Conservation (phyloP, 1,140 invertebrate genomes). For the Pseudomyrmex pallidus region DNA sequence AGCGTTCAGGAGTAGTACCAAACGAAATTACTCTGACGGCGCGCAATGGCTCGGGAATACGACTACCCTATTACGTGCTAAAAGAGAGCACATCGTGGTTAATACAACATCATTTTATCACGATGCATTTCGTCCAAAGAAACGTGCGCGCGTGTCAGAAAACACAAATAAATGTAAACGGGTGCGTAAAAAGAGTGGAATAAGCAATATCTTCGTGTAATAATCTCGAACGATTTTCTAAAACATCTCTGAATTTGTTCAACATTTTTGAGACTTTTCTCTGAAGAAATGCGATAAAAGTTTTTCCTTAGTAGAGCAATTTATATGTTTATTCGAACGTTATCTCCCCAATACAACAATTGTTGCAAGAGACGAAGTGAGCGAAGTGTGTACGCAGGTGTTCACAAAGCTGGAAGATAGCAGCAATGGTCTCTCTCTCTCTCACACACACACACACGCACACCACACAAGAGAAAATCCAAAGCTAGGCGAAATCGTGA, state of each 20-base stretch:
- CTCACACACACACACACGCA: no score
- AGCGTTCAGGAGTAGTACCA: not conserved
- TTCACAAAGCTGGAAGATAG: not conserved
- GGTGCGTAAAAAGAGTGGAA: no score
- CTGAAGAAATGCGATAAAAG: not conserved
- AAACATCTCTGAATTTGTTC: not conserved
- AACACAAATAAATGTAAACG: no score
- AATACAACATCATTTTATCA: not conserved
- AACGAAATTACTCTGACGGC: slow-evolving; percentile 11
- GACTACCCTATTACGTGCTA: not conserved
- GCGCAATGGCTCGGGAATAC: slow-evolving; percentile 6
- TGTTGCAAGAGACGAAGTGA: not conserved
- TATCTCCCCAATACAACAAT: not conserved
- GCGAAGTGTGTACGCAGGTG: not conserved
- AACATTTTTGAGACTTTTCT: not conserved
- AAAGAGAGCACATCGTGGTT: not conserved
- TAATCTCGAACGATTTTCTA: no score
- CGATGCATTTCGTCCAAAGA: not conserved
- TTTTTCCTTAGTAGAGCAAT: not conserved
- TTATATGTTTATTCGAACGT: not conserved
- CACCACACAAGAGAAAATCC: slow-evolving; percentile 17
- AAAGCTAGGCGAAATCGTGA: slow-evolving; percentile 5
- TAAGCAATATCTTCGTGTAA: no score
- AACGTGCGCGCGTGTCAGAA: not conserved
- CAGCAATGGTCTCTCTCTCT: slow-evolving; percentile 2